Conservation (phyloP, 2,113 vertebrate species). For the Rhagologus leucostigma region DNA sequence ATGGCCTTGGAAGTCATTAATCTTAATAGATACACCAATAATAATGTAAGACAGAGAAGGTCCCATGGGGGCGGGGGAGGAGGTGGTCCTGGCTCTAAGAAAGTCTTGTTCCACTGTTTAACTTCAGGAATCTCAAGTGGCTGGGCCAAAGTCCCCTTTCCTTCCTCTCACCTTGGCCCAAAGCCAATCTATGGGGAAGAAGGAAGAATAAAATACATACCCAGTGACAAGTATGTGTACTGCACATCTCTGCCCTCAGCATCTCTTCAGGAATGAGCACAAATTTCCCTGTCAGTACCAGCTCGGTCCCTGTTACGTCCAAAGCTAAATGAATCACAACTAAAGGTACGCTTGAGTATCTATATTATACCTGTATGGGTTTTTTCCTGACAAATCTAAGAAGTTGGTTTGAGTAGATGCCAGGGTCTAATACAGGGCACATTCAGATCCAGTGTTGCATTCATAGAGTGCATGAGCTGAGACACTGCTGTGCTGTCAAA, state of each 20-base stretch:
- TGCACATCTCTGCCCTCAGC: background rate
- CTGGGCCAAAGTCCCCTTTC: background rate
- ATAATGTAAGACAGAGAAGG: background rate
- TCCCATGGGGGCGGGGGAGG: background rate
- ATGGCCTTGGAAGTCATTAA: background rate
- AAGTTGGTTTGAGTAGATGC: background rate
- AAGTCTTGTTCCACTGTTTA: background rate
- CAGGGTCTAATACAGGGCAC: background rate
- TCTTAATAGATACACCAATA: background rate
- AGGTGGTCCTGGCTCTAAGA: background rate
- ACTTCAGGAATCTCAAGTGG: background rate
- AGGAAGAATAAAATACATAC: background rate
- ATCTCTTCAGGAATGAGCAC: background rate
- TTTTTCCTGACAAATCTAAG: background rate
- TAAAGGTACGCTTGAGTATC: background rate
- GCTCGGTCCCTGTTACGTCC: background rate
- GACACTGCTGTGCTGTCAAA: background rate
- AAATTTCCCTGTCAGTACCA: background rate
- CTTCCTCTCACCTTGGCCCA: background rate
- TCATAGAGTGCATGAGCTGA: background rate
- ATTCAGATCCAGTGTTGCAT: background rate
- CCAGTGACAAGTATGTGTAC: background rate
- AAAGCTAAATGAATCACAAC: background rate
- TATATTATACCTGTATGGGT: rapidly evolving
- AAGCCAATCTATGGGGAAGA: background rate